Evolutionary conservation across 2,888 invertebrate species (phyloP).

Genomic region (Orthosia cruda): DNA sequence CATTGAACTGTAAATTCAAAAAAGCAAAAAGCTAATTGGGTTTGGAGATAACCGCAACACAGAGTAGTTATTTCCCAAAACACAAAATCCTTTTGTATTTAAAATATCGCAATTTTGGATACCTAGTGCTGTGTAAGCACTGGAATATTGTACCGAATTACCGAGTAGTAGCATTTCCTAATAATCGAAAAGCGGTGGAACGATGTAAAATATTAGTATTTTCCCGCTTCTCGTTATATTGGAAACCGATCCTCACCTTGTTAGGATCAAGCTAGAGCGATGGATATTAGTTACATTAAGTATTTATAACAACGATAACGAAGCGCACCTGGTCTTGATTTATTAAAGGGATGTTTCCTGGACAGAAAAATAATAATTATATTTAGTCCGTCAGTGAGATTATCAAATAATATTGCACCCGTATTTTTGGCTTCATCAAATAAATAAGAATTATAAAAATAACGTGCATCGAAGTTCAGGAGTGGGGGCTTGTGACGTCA

Average conservation of each 20-base stretch:
- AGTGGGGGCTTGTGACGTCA: too few relatives aligned
- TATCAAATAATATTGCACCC: too few relatives aligned
- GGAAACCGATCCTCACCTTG: conserved; percentile 15
- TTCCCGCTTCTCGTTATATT: conserved; percentile 13
- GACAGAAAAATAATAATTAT: too few relatives aligned
- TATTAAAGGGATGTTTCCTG: conserved; percentile 5
- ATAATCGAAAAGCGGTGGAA: background rate
- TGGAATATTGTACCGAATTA: background rate
- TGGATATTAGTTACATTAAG: conserved; percentile 13
- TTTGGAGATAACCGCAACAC: too few relatives aligned
- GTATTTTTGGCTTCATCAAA: too few relatives aligned
- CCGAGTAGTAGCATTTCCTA: background rate
- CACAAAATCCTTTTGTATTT: too few relatives aligned
- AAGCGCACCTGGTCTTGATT: conserved; percentile 30
- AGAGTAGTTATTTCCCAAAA: too few relatives aligned
- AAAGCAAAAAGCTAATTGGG: too few relatives aligned
- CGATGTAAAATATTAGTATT: background rate
- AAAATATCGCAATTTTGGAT: background rate
- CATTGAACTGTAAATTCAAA: too few relatives aligned
- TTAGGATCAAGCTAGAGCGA: conserved; percentile 12
- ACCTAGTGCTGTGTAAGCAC: background rate
- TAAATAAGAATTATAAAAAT: too few relatives aligned
- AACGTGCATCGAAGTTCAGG: too few relatives aligned
- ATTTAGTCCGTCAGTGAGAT: too few relatives aligned
- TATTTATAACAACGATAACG: conserved; percentile 31